Evolutionary conservation across 2,888 invertebrate genomes (phyloP), one percentile per base, ranked within the genome.

Genomic region (Patella caerulea): DNA sequence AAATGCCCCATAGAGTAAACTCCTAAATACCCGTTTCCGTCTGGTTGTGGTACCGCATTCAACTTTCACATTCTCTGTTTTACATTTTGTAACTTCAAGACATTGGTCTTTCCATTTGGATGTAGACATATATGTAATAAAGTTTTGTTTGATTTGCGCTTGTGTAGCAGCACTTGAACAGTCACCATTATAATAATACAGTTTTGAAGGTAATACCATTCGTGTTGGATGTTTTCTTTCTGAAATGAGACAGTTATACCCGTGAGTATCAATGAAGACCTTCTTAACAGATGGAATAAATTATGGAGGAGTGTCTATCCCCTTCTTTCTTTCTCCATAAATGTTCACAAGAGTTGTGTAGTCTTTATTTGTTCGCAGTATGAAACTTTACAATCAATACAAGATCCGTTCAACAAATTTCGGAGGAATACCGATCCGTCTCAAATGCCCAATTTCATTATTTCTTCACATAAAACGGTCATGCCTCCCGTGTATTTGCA

Each of bases 111-210:
- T 24, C 72, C 72, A 72, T 14, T 53, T 17, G 34, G 53, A 24
- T 24, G 72, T 54, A 7, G 72, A 52, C 74, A 59, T 56, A 45
- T 45, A 45, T 45, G 3, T 0, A 24, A 74, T 56, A 17, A 74
- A 74, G 19, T 74, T 53, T 24, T 19, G 29, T 56, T 74, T 74
- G 59, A 74, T 56, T 53, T 54, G 74, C 45, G 19, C 65, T 65
- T 54, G n/a, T 12, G 74, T 65, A 17, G 55, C 24, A n/a, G 74
- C 3, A n/a, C 34, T 15, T 5, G 45, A 45, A 17, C 74, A 74
- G n/a, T 74, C 56, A 3, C 74, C 74, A 17, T 34, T 65, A 52
- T 34, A 74, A 65, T 74, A 74, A 65, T 65, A 45, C 45, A 74
- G 74, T 65, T 74, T 56, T 15, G 74, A 74, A 4, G 74, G 74